These are phyloP conservation scores for Psittacula cyanocephala DNA, from an alignment of 2,113 vertebrate species.

Conservation along the genomic window DNA sequence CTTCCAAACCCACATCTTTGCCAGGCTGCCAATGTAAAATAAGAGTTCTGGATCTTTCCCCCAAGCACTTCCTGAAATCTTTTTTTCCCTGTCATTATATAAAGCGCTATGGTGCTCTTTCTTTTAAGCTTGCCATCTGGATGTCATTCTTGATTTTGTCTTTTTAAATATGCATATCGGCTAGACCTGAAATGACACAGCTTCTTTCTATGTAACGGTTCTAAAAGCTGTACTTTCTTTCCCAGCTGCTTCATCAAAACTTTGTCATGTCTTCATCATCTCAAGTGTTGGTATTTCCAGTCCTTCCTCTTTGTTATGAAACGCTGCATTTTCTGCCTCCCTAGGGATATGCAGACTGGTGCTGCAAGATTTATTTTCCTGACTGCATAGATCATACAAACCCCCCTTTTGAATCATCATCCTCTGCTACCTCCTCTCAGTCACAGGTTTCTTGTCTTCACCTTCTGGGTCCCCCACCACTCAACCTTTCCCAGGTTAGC, in stretches of 20 bases:
- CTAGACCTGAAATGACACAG: conserved; percentile 50
- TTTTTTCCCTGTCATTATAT: conserved; percentile 13
- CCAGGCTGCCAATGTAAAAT: conserved; percentile 43
- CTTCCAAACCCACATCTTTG: conserved; percentile 38
- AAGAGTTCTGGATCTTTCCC: conserved; percentile 27
- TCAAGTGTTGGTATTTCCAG: neutral
- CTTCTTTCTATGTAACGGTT: neutral
- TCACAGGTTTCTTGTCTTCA: neutral
- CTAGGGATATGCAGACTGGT: neutral
- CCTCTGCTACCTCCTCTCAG: neutral
- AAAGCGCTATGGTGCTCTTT: conserved; percentile 13
- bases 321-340: neutral
- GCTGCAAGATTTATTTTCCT: neutral
- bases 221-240: neutral
- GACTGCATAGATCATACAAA: neutral
- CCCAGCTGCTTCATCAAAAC: neutral
- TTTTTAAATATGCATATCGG: conserved; percentile 28
- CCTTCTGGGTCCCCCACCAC: neutral
- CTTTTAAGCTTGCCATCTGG: conserved; percentile 60
- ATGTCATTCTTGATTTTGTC: conserved; percentile 45
- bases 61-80: conserved; percentile 40
- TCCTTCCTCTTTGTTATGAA: conserved; percentile 17
- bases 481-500: neutral
- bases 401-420: neutral
- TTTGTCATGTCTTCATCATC: neutral